A percentile compares a stretch with the other conserved stretches of the same genome.
These are phyloP conservation scores for Trematomus loennbergii DNA, from an alignment of 2,113 vertebrate genomes.

Conservation along the genomic window DNA sequence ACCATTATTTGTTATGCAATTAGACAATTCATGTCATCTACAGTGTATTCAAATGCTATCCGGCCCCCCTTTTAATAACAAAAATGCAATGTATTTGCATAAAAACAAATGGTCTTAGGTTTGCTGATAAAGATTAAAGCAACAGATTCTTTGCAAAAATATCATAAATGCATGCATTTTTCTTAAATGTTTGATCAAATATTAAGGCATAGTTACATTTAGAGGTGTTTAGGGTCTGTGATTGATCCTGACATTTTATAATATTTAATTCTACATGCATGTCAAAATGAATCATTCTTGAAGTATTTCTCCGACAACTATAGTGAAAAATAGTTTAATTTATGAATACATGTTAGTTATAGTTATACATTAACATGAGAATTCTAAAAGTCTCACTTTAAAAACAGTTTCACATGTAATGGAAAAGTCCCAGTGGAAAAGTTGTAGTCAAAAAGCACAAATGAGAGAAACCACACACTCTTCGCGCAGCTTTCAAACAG, in stretches of 20 bases:
- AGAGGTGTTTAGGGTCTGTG: not conserved
- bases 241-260: not conserved
- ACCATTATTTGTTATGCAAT: too few species aligned
- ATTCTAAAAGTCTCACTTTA: not conserved
- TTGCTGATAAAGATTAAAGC: too few species aligned
- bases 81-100: too few species aligned
- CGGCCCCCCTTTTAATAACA: too few species aligned
- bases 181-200: not conserved
- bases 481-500: conserved; percentile 21
- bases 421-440: not conserved
- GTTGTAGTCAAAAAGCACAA: not conserved
- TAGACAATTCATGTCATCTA: too few species aligned
- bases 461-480: not conserved
- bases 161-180: not conserved
- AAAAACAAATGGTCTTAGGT: too few species aligned
- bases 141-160: not conserved
- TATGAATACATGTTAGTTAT: not conserved
- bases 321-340: not conserved
- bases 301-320: not conserved
- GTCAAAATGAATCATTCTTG: not conserved
- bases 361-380: not conserved
- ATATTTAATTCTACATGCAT: not conserved
- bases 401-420: not conserved
- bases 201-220: not conserved
- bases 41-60: too few species aligned